Evolutionary conservation across 1,140 invertebrate species (phyloP).

Genomic region (Drosophila melanogaster): Release_6_plus_ISO1_MT NT_037436.4:21788001-21788500

Average conservation of each 20-base stretch:
- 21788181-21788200: conserved; percentile 45
- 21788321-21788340: conserved; percentile 74
- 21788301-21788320: conserved; percentile 62
- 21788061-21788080: conserved; percentile 59
- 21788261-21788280: conserved; percentile 30
- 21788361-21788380: conserved; percentile 38
- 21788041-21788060: conserved; percentile 55
- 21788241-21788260: conserved; percentile 76
- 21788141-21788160: conserved; percentile 44
- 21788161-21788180: no score
- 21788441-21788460: conserved; percentile 33
- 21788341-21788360: conserved; percentile 42
- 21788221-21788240: conserved; percentile 75
- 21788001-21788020: conserved; percentile 5
- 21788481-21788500: conserved; percentile 59
- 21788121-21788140: conserved; percentile 41
- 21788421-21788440: conserved; percentile 54
- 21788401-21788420: conserved; percentile 52
- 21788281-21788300: conserved; percentile 67
- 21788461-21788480: conserved; percentile 46
- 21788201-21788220: conserved; percentile 70
- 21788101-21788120: conserved; percentile 54
- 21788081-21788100: conserved; percentile 50
- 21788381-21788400: conserved; percentile 46
- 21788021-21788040: conserved; percentile 39